phyloP scores from a whole-genome alignment of 1,140 invertebrate species.

The Metaphire vulgaris region DNA sequence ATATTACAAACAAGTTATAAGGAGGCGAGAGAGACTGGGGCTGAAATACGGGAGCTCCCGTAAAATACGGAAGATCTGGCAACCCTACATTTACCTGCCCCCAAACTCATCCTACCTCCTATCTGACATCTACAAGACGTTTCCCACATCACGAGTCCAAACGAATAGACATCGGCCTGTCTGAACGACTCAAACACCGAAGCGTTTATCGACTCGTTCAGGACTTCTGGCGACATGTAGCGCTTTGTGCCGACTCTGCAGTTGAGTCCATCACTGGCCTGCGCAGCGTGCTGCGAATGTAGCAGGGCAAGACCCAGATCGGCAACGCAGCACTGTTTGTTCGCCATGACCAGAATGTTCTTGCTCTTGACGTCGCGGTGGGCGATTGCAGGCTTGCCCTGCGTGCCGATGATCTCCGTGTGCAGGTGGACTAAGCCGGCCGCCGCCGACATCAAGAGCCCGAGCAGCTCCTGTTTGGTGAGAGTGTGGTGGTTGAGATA shows the following conservation, averaged over 20 bases:
- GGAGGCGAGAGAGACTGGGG: neutral
- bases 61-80: too few relatives aligned
- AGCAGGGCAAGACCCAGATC: conserved; percentile 72
- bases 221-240: conserved; percentile 88
- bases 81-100: too few relatives aligned
- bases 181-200: conserved; percentile 92
- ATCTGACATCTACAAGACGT: conserved; percentile 52
- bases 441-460: conserved; percentile 83
- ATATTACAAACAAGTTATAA: neutral
- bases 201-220: conserved; percentile 50
- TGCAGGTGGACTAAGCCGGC: conserved; percentile 77
- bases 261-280: conserved; percentile 71
- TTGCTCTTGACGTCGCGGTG: conserved; percentile 93
- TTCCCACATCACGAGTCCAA: conserved; percentile 92
- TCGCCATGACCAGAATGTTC: conserved; percentile 89
- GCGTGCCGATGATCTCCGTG: conserved; percentile 48
- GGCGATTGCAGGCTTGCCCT: conserved; percentile 88
- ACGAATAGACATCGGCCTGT: conserved; percentile 88
- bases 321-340: conserved; percentile 82
- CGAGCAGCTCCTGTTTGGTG: conserved; percentile 66
- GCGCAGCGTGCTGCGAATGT: conserved; percentile 52
- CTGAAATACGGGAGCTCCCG: too few relatives aligned
- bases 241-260: conserved; percentile 89
- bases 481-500: conserved; percentile 52
- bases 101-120: conserved; percentile 9